These are phyloP conservation scores for Parazoanthus swiftii DNA, from an alignment of 92 coral and sea anemone genomes.

Conservation along the genomic window DNA sequence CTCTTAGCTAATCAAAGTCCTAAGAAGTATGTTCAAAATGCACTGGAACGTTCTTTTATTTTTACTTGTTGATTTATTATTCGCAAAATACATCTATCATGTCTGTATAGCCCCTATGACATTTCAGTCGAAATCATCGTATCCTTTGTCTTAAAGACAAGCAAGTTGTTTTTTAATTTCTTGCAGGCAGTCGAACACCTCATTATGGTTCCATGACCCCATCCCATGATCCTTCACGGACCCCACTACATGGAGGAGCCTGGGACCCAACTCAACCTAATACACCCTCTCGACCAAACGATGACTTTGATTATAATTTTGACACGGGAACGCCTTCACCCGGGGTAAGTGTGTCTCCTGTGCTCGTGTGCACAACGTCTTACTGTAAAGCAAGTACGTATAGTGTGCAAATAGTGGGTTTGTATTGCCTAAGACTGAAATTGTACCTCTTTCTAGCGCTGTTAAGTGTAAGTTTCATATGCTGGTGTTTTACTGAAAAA, in stretches of 20 bases:
- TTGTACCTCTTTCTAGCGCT: too few relatives aligned
- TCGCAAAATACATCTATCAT: neutral
- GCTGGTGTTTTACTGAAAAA: too few relatives aligned
- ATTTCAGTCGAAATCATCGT: neutral
- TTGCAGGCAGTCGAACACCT: slow-evolving; percentile 95
- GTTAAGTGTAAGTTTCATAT: too few relatives aligned
- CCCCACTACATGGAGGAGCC: slow-evolving; percentile 99
- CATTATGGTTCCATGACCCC: slow-evolving; percentile 99
- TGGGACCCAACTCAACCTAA: slow-evolving; percentile 99
- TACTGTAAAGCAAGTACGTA: neutral
- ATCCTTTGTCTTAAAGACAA: neutral
- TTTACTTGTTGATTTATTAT: too few relatives aligned
- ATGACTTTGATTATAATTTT: slow-evolving; percentile 91
- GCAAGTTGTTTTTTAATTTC: neutral
- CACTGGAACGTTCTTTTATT: too few relatives aligned
- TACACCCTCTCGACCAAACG: slow-evolving; percentile 90
- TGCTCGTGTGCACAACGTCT: neutral
- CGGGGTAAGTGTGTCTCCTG: slow-evolving; percentile 59
- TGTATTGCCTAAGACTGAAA: too few relatives aligned
- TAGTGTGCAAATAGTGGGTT: neutral
- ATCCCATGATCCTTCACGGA: slow-evolving; percentile 98
- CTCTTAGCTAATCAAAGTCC: too few relatives aligned
- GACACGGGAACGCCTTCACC: slow-evolving; percentile 98
- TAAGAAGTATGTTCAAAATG: too few relatives aligned
- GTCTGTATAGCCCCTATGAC: neutral